Conservation (phyloP, 1,140 invertebrate species). For the Bombus confusus region DNA sequence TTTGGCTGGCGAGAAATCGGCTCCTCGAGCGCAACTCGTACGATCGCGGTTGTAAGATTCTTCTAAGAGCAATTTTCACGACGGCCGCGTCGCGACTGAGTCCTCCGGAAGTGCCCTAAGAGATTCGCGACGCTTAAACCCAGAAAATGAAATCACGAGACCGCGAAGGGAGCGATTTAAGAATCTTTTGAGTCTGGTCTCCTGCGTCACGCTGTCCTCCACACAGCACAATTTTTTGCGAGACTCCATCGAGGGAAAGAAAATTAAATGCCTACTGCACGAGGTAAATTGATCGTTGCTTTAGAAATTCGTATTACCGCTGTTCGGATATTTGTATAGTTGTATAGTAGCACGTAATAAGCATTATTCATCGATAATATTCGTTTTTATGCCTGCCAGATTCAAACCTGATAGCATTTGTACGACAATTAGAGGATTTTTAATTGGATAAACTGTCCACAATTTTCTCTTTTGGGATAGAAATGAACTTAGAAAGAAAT, state of each 20-base stretch:
- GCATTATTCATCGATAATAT: no score
- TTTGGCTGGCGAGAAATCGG: slow-evolving; percentile 15
- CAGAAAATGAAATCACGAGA: slow-evolving; percentile 49
- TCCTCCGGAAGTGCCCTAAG: slow-evolving; percentile 36
- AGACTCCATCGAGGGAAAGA: not conserved
- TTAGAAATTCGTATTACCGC: not conserved
- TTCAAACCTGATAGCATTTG: no score
- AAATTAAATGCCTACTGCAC: not conserved
- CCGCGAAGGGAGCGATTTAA: slow-evolving; percentile 4
- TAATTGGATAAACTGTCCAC: not conserved
- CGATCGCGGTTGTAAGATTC: slow-evolving; percentile 23
- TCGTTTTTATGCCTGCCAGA: no score
- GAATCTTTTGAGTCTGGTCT: not conserved
- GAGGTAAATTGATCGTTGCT: not conserved
- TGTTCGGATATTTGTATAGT: not conserved
- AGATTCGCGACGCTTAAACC: slow-evolving; percentile 39
- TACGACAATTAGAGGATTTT: not conserved
- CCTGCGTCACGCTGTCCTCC: not conserved
- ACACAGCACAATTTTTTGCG: not conserved
- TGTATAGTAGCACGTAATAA: no score
- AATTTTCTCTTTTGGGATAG: not conserved
- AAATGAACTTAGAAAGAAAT: no score
- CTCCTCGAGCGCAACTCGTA: not conserved
- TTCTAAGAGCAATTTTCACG: slow-evolving; percentile 49
- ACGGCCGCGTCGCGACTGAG: slow-evolving; percentile 38